Base-by-base conservation (phyloP, 2,888 invertebrate species). In the Caenorhabditis panamensis region DNA sequence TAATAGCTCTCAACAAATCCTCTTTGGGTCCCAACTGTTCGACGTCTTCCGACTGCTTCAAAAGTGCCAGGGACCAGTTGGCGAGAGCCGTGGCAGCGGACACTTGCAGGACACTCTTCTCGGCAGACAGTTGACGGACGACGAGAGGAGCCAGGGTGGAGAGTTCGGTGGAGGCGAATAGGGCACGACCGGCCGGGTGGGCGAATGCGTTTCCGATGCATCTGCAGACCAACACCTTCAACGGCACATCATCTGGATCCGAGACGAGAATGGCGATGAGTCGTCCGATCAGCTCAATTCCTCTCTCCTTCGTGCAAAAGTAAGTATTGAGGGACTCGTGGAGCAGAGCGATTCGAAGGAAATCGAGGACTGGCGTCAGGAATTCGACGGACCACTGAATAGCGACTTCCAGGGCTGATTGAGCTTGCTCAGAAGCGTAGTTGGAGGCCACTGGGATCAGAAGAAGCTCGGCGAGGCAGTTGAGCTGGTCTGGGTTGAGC, bases 331-430 rank as follows among this genome's bases (percentile, higher is more conserved):
- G 93, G 3, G 93, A 92, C 88, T 94, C 93, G 83, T 94, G 94
- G 56, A 95, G 94, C 47, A 96, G 93, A 0, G 95, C 95, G 89
- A 97, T 92, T 84, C 97, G 93, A 16, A 96, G 93, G 5, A 97
- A 92, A 91, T 98, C 97, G 85, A 98, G 92, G 5, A 95, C 95
- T 0, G 97, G 97, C 91, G 96, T 96, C 1, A 96, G 93, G 82
- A 94, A 93, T 90, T 95, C 95, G 92, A 94, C 93, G 44, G 94
- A 94, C 95, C 95, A 95, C 75, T 93, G 92, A 71, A 95, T 66
- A 41, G 80, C 80, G 0, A 44, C 72, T 13, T 82, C 84, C 8
- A 84, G 68, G 0, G 82, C 82, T 3, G 80, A 59, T 36, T 63
- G 67, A 20, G 72, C 71, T 11, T 69, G 2, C 3, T 77, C 69